Evolutionary conservation across 2,888 invertebrate genomes (phyloP).

Genomic region (Rambutsinella grinnellia): DNA sequence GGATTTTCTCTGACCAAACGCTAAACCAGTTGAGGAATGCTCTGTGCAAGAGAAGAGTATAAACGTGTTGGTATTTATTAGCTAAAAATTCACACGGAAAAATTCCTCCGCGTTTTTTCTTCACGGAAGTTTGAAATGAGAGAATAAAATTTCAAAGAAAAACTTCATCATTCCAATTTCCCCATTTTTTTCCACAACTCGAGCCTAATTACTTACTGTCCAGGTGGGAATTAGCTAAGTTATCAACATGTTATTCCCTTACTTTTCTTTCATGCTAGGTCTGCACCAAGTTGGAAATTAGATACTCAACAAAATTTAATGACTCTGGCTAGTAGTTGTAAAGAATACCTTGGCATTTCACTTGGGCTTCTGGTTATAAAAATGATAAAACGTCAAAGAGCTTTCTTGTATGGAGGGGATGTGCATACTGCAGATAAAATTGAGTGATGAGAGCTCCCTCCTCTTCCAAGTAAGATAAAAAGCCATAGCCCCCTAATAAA

Average conservation of each 20-base stretch:
- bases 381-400: constrained; percentile 4
- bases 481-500: too few species aligned
- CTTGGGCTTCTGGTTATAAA: neutral
- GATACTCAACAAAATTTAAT: constrained; percentile 9
- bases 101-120: too few species aligned
- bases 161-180: too few species aligned
- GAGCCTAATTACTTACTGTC: constrained; percentile 40
- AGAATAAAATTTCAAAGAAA: too few species aligned
- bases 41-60: too few species aligned
- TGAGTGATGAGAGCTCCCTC: neutral
- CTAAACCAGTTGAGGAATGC: too few species aligned
- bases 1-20: too few species aligned
- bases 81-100: too few species aligned
- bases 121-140: too few species aligned
- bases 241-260: constrained; percentile 17
- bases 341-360: neutral
- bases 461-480: too few species aligned
- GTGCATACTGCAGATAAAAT: neutral
- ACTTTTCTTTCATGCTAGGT: neutral
- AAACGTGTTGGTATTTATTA: too few species aligned
- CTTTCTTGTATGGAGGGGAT: neutral
- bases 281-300: constrained; percentile 22
- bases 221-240: constrained; percentile 47
- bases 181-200: neutral
- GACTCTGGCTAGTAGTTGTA: neutral